phyloP scores from a whole-genome alignment of 1,140 invertebrate genomes.

The Platyscapa corneri region DNA sequence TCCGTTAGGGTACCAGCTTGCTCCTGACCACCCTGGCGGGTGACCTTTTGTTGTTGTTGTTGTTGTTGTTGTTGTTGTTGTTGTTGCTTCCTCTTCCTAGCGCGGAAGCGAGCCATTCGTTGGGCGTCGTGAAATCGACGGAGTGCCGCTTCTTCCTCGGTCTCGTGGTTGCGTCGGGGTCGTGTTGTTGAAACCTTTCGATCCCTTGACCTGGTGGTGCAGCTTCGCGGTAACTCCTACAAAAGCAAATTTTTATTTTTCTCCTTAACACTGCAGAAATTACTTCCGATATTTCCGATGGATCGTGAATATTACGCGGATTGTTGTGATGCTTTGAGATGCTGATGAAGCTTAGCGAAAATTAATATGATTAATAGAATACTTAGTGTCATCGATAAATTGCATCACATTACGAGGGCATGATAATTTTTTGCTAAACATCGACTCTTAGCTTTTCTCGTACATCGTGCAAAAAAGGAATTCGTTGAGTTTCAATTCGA shows the following conservation, averaged over 20 bases:
- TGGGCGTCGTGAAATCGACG: conserved; percentile 61
- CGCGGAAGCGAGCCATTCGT: conserved; percentile 61
- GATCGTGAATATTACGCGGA: no score
- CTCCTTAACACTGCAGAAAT: neutral
- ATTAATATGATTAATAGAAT: no score
- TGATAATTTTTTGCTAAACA: neutral
- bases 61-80: conserved; percentile 7
- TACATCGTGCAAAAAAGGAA: neutral
- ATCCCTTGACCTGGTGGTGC: neutral
- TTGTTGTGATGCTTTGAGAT: no score
- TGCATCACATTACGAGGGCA: neutral
- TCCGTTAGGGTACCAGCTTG: neutral
- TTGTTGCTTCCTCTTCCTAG: conserved; percentile 57
- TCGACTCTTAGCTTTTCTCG: neutral
- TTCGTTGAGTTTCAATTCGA: no score
- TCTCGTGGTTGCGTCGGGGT: conserved; percentile 53
- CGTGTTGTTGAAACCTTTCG: neutral
- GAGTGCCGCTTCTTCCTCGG: conserved; percentile 59
- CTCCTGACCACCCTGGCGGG: neutral
- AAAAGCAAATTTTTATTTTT: neutral
- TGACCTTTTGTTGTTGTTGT: neutral
- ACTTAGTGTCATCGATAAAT: neutral
- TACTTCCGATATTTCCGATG: neutral
- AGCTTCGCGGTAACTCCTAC: neutral
- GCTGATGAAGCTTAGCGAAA: no score